Evolutionary conservation across 2,113 vertebrate genomes (phyloP).

Genomic region (Platysternon megacephalum): DNA sequence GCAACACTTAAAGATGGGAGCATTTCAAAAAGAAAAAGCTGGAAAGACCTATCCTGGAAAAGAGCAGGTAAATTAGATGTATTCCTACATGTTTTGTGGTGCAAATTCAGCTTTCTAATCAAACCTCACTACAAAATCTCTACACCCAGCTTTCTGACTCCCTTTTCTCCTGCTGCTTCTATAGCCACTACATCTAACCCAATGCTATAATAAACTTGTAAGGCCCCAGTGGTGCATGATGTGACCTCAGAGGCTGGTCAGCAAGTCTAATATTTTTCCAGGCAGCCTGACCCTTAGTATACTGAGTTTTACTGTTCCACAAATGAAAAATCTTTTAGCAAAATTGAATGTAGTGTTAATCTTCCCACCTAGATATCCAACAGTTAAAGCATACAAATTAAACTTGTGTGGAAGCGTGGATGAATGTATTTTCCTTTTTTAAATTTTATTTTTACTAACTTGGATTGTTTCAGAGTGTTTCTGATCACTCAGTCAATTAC

Average conservation of each 20-base stretch:
- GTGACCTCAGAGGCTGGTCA: constrained; percentile 29
- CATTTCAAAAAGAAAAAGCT: constrained; percentile 42
- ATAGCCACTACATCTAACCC: constrained; percentile 44
- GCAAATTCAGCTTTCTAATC: constrained; percentile 56
- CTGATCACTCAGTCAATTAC: not conserved
- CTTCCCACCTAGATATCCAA: not conserved
- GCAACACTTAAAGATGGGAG: constrained; percentile 6
- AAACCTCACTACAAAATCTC: not conserved
- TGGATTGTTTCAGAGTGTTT: not conserved
- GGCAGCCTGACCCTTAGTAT: constrained; percentile 19
- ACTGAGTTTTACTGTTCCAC: constrained; percentile 21
- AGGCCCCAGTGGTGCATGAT: constrained; percentile 9
- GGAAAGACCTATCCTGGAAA: constrained; percentile 24
- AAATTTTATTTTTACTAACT: not conserved
- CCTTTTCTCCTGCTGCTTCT: not conserved
- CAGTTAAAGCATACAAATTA: constrained; percentile 12
- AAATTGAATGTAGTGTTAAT: constrained; percentile 25
- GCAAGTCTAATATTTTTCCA: constrained; percentile 32
- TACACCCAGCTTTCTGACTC: not conserved
- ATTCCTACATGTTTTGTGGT: constrained; percentile 53
- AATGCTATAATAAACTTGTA: constrained; percentile 43
- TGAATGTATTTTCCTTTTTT: not conserved
- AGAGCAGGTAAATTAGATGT: constrained; percentile 13
- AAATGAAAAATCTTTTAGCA: not conserved
- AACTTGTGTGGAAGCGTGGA: not conserved